Evolutionary conservation across 2,797 vertebrate genomes (phyloP).

Genomic region (Myoxocephalus aenaeus): DNA sequence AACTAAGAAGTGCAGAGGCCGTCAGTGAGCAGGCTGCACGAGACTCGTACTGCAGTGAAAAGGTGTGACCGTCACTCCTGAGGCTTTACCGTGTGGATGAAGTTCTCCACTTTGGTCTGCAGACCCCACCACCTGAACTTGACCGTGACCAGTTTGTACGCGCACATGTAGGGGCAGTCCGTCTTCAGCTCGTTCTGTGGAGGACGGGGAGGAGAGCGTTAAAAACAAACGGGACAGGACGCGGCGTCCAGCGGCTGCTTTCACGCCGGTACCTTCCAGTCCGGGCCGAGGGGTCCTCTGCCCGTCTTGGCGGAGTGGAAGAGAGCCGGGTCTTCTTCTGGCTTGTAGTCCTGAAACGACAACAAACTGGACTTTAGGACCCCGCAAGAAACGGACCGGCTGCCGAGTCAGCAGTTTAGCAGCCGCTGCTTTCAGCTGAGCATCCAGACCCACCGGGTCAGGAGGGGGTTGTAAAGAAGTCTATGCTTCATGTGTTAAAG

Average conservation of each 20-base stretch:
- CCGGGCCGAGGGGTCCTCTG: conserved; percentile 92
- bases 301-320: conserved; percentile 94
- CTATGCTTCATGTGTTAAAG: background rate
- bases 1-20: no score
- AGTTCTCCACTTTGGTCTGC: conserved; percentile 95
- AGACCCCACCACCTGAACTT: conserved; percentile 98
- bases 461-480: no score
- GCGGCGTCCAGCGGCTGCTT: background rate
- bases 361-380: background rate
- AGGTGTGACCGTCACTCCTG: background rate
- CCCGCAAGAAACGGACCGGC: background rate
- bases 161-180: conserved; percentile 94
- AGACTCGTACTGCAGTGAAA: background rate
- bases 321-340: conserved; percentile 91
- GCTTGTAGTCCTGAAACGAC: conserved; percentile 91
- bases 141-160: conserved; percentile 97
- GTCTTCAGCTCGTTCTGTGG: conserved; percentile 90
- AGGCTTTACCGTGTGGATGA: conserved; percentile 91
- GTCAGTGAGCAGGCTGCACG: no score
- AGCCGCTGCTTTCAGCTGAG: background rate
- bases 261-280: conserved; percentile 93
- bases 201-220: conserved; percentile 16
- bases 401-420: background rate
- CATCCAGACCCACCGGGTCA: no score
- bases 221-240: background rate